Base-by-base conservation (phyloP, 37 sponge, comb jelly and placozoan species). In the Tethya wilhelma region DNA sequence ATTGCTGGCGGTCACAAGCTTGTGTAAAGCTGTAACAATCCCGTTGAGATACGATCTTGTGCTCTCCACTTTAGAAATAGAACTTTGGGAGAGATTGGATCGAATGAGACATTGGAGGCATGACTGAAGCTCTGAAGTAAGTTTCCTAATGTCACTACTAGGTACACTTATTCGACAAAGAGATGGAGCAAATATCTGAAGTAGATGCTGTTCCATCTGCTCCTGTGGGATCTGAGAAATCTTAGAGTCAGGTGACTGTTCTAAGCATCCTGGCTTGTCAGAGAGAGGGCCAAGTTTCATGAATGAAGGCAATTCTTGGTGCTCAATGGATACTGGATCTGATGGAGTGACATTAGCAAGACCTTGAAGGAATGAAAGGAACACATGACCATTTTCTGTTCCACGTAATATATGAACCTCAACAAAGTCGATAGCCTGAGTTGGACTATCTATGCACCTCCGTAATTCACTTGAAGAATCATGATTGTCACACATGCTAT, bases 331-430 rank as follows among this genome's bases (percentile, higher is more conserved):
- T n/a, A 14, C 14, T 49, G 53, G 53, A 49, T 75, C 60, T 12
- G 25, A 3, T 2, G 75, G 39, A 38, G 69, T 34, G 11, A 84
- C 1, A n/a, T 68, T 63, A 0, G 69, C 57, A 1, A 71, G 28
- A 41, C 59, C 41, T 31, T 56, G 59, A 20, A 85, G 56, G 39
- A 58, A 78, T 2, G 72, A 23, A 1, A 71, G 86, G 69, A 85
- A 85, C 3, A 23, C 34, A 0, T 41, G 59, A 6, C 86, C 86
- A 58, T 11, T 23, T 12, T 60, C 17, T 3, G 44, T 8, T 22
- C 79, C 72, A 19, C 86, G 28, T 37, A 70, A 32, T 36, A 78
- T 71, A 29, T 78, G 86, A 1, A 73, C 62, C 59, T 78, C 71
- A 6, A 71, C 33, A 38, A 11, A 85, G 30, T 56, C 42, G 30